Percentiles rank a stretch among this genome's conserved stretches.
Conservation (phyloP, 2,888 invertebrate genomes). For the Aporophyla nigra region DNA sequence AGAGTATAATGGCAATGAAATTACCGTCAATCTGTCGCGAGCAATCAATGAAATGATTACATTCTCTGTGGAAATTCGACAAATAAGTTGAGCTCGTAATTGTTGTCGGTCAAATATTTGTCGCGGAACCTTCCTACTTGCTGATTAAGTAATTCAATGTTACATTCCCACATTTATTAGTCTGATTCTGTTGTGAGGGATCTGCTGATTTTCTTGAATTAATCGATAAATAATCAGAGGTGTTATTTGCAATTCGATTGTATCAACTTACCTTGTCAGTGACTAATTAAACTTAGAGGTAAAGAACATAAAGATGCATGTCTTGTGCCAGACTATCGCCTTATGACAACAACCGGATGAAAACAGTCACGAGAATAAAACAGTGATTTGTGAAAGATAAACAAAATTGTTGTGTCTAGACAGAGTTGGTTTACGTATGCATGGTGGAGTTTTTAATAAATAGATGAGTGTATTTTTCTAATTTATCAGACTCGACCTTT, state of each 20-base stretch:
- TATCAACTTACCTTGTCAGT: background rate
- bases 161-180: background rate
- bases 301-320: background rate
- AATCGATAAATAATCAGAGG: background rate
- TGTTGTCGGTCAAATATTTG: conserved; percentile 72
- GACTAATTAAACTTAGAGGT: background rate
- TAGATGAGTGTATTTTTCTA: background rate
- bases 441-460: background rate
- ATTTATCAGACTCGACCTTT: background rate
- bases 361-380: background rate
- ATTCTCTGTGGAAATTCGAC: conserved; percentile 65
- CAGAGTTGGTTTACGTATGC: background rate
- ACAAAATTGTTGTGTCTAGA: conserved; percentile 3
- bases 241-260: background rate
- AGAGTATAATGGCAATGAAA: conserved; percentile 61
- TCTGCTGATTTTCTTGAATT: background rate
- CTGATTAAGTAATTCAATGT: conserved; percentile 41
- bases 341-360: background rate
- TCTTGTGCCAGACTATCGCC: background rate
- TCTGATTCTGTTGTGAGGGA: conserved; percentile 8
- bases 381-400: background rate
- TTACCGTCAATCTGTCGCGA: conserved; percentile 71
- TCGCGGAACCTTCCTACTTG: conserved; percentile 48
- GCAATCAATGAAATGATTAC: conserved; percentile 75
- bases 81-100: conserved; percentile 76